Conservation (phyloP, 2,113 vertebrate species). For the Madoqua kirkii region DNA sequence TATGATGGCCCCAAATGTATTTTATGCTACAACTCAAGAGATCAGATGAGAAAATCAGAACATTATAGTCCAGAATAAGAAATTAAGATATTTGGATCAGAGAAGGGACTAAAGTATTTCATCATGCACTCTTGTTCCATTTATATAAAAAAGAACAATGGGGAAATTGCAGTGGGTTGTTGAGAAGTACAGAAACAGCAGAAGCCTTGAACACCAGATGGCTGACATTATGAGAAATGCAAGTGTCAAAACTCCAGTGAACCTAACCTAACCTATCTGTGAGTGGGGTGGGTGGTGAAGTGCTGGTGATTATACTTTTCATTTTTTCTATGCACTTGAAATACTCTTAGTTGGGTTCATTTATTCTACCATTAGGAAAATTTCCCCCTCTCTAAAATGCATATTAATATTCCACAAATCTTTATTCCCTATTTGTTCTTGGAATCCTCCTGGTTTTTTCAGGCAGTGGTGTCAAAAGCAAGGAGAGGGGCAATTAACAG, state of each 20-base stretch:
- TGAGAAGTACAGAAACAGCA: background rate
- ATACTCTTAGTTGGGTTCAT: background rate
- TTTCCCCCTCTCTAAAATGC: background rate
- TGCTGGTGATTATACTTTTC: background rate
- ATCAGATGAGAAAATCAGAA: conserved; percentile 65
- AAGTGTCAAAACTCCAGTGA: background rate
- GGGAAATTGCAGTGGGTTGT: conserved; percentile 23
- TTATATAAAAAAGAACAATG: conserved; percentile 37
- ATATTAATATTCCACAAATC: background rate
- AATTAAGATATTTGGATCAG: conserved; percentile 51
- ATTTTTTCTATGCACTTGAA: background rate
- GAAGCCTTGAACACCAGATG: conserved; percentile 4
- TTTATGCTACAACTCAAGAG: conserved; percentile 58
- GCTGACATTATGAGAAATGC: background rate
- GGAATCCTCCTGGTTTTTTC: background rate
- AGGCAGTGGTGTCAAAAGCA: background rate
- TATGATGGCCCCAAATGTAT: background rate
- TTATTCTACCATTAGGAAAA: background rate
- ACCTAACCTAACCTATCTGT: background rate
- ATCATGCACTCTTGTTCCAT: conserved; percentile 37
- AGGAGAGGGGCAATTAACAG: background rate
- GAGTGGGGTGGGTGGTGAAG: background rate
- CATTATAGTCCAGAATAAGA: conserved; percentile 41
- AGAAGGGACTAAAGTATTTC: conserved; percentile 46
- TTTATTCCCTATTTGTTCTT: background rate